Percentiles rank a stretch among this genome's conserved stretches.
Conservation (phyloP, 30 jellyfish, hydroid and myxozoan genomes). For the Aurelia sp. region DNA sequence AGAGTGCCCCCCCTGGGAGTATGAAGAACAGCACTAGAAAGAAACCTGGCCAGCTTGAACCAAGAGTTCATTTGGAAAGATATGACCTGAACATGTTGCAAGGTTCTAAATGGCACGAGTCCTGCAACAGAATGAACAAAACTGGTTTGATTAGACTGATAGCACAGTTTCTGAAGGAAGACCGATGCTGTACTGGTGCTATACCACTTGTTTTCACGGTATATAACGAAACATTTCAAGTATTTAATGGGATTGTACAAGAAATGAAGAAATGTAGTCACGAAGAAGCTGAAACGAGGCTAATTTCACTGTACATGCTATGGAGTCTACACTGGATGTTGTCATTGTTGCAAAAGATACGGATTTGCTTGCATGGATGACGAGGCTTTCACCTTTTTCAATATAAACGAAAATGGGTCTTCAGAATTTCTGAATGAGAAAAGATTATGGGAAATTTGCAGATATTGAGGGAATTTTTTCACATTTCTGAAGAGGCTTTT, state of each 20-base stretch:
- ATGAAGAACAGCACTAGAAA: slow-evolving; percentile 46
- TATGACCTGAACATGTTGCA: slow-evolving; percentile 62
- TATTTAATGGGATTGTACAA: slow-evolving; percentile 46
- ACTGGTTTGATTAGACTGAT: slow-evolving; percentile 55
- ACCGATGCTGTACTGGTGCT: slow-evolving; percentile 47
- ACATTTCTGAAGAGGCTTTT: slow-evolving; percentile 12
- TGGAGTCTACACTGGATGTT: slow-evolving; percentile 25
- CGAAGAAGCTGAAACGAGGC: slow-evolving; percentile 52
- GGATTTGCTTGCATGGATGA: slow-evolving; percentile 46
- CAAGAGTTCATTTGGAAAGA: slow-evolving; percentile 65
- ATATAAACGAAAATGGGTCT: slow-evolving; percentile 22
- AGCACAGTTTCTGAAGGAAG: slow-evolving; percentile 57
- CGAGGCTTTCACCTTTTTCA: slow-evolving; percentile 33
- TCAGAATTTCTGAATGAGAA: no score
- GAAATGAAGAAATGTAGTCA: slow-evolving; percentile 30
- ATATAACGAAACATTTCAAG: slow-evolving; percentile 49
- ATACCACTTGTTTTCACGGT: slow-evolving; percentile 50
- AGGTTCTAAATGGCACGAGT: slow-evolving; percentile 52
- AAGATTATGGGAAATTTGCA: slow-evolving; percentile 33
- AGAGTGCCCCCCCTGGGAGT: no score
- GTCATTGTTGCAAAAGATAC: slow-evolving; percentile 47
- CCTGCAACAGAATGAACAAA: slow-evolving; percentile 27
- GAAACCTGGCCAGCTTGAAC: slow-evolving; percentile 52
- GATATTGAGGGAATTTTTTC: slow-evolving; percentile 23
- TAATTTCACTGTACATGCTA: slow-evolving; percentile 42